Conservation (phyloP, 2,113 vertebrate species). For the Hippotragus niger region DNA sequence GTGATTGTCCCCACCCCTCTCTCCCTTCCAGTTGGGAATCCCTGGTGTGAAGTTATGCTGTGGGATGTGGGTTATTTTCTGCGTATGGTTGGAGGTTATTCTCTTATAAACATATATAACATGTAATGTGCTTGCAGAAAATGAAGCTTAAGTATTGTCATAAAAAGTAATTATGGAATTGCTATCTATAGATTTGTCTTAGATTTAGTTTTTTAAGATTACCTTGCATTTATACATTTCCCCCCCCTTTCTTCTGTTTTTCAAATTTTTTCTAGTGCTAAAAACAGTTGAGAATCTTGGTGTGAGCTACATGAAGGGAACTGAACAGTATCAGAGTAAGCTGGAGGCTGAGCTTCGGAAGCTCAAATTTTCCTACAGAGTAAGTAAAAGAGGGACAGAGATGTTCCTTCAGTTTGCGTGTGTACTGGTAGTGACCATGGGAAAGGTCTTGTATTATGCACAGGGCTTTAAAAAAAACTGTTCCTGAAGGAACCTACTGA, state of each 20-base stretch:
- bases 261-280: conserved; percentile 83
- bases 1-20: background rate
- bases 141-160: background rate
- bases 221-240: background rate
- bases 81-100: background rate
- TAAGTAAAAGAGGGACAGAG: conserved; percentile 72
- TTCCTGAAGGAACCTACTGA: background rate
- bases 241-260: background rate
- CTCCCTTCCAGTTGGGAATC: background rate
- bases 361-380: conserved; percentile 88
- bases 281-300: conserved; percentile 93
- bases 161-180: conserved; percentile 17
- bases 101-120: background rate
- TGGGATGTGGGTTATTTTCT: background rate
- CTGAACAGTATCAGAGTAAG: conserved; percentile 81
- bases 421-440: background rate
- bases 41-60: background rate
- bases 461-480: background rate
- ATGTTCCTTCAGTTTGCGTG: background rate
- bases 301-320: conserved; percentile 84
- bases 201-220: background rate
- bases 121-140: background rate
- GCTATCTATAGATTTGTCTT: background rate
- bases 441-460: background rate
- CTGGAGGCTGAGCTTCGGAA: conserved; percentile 79